These are phyloP conservation scores for Poeciliopsis paucimaculata DNA, from an alignment of 2,797 vertebrate species.

Conservation along the genomic window DNA sequence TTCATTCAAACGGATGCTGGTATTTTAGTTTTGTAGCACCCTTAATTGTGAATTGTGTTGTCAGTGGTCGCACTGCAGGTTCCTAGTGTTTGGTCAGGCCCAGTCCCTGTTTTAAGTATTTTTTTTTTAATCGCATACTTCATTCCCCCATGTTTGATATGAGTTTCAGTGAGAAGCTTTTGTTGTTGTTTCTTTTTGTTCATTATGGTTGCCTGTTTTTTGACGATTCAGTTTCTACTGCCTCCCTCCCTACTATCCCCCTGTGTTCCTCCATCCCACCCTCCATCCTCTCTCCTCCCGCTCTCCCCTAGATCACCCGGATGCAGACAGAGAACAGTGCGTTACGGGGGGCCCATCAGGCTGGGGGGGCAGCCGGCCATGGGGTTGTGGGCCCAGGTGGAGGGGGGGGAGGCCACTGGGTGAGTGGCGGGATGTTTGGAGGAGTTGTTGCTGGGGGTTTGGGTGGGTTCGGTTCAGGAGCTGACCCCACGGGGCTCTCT, in stretches of 20 bases:
- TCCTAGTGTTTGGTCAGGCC: slow-evolving; percentile 17
- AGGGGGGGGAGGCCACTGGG: slow-evolving; percentile 65
- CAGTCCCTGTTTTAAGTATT: slow-evolving; percentile 19
- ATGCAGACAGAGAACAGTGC: slow-evolving; percentile 94
- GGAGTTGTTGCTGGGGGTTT: slow-evolving; percentile 70
- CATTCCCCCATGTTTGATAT: slow-evolving; percentile 33
- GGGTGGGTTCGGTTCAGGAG: slow-evolving; percentile 56
- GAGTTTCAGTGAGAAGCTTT: slow-evolving; percentile 37
- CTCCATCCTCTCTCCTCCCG: slow-evolving; percentile 52
- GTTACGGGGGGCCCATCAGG: slow-evolving; percentile 91
- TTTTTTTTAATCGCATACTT: slow-evolving; percentile 13
- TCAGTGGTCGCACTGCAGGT: background rate
- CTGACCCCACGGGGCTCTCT: slow-evolving; percentile 63
- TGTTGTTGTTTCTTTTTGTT: slow-evolving; percentile 30
- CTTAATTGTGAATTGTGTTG: background rate
- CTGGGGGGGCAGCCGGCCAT: slow-evolving; percentile 77
- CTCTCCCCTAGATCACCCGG: slow-evolving; percentile 92
- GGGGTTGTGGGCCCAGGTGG: slow-evolving; percentile 71
- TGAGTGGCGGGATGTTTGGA: slow-evolving; percentile 64
- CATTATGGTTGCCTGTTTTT: slow-evolving; percentile 64
- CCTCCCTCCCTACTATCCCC: slow-evolving; percentile 39
- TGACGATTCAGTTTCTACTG: slow-evolving; percentile 67
- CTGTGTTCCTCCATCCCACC: slow-evolving; percentile 59
- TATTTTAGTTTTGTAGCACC: background rate
- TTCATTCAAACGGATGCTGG: background rate